Evolutionary conservation across 2,113 vertebrate genomes (phyloP), one percentile per base, ranked within the genome.

Genomic region (Leptocoma aspasia): DNA sequence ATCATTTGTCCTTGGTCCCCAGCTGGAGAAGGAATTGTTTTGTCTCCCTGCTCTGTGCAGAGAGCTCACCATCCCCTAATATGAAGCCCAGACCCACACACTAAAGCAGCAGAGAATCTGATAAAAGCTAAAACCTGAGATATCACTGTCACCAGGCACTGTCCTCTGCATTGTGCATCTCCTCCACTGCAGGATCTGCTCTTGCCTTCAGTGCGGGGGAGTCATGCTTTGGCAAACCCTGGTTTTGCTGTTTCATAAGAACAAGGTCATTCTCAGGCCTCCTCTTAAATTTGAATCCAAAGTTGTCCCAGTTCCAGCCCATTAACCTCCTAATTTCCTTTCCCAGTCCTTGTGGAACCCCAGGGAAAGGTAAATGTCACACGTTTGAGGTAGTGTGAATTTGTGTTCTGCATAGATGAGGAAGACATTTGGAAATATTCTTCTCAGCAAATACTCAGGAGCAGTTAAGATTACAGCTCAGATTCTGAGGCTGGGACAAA

Each of bases 241-340:
- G 7, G 0, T 41, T 79, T 52, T 57, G 37, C 47, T 73, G 7
- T 78, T 92, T 24, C 41, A 35, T 47, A 75, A 63, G 31, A 77
- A 35, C 80, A 70, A 69, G 83, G 60, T 84, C 84, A 61, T 78
- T 95, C 65, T 82, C 69, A 75, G 90, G 64, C 65, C 35, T 92
- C 27, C 84, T 78, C 81, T 84, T 44, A 16, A 42, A 61, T 84
- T 84, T 10, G 21, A 56, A 39, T 39, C 90, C 83, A 50, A 63
- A 65, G 65, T 7, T 96, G 92, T 91, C 89, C 61, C 64, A 31
- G 81, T 95, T 96, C 81, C 90, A 94, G 56, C 49, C 61, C 84
- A 84, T 94, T 89, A 87, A 89, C 81, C 52, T 87, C 77, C 84
- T 86, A 50, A 95, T 94, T 92, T 95, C 95, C 96, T 95, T 66